Evolutionary conservation across 1,140 invertebrate genomes (phyloP).

Genomic region (Elysia chlorotica): DNA sequence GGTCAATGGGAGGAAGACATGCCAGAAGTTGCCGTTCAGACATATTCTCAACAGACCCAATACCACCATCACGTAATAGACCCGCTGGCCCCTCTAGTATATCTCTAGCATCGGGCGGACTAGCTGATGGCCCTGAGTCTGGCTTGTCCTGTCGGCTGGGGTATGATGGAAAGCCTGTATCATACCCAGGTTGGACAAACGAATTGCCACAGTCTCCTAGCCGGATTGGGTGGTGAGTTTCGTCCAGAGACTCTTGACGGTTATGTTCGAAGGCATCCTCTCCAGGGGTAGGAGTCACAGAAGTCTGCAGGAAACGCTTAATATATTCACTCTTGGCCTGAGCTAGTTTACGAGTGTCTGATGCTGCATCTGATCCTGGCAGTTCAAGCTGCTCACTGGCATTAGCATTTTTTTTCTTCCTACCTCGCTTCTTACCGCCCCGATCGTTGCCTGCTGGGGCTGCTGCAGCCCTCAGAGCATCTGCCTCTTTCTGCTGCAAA

Average conservation of each 20-base stretch:
- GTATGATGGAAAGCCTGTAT: constrained; percentile 14
- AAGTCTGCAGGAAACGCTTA: constrained; percentile 65
- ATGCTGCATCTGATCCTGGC: constrained; percentile 20
- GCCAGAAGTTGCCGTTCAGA: constrained; percentile 48
- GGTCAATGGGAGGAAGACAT: constrained; percentile 70
- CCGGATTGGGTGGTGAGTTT: neutral
- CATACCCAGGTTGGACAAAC: constrained; percentile 21
- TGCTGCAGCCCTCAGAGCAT: constrained; percentile 42
- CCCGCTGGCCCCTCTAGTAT: constrained; percentile 8
- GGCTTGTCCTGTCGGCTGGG: constrained; percentile 13
- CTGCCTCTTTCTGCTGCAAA: constrained; percentile 58
- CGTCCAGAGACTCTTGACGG: constrained; percentile 16
- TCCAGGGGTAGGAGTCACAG: constrained; percentile 40
- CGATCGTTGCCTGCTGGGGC: no score
- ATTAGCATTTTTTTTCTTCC: constrained; percentile 32
- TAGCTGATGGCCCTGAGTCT: constrained; percentile 17
- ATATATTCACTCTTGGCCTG: constrained; percentile 68
- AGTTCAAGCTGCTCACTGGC: constrained; percentile 29
- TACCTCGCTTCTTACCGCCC: constrained; percentile 46
- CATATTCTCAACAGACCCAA: constrained; percentile 12
- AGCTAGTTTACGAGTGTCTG: constrained; percentile 47
- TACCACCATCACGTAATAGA: constrained; percentile 7
- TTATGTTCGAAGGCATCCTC: constrained; percentile 43
- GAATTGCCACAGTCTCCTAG: constrained; percentile 15
- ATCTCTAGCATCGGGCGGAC: constrained; percentile 7